Evolutionary conservation across 2,797 vertebrate genomes (phyloP).

Genomic region (Oreochromis grahami): DNA sequence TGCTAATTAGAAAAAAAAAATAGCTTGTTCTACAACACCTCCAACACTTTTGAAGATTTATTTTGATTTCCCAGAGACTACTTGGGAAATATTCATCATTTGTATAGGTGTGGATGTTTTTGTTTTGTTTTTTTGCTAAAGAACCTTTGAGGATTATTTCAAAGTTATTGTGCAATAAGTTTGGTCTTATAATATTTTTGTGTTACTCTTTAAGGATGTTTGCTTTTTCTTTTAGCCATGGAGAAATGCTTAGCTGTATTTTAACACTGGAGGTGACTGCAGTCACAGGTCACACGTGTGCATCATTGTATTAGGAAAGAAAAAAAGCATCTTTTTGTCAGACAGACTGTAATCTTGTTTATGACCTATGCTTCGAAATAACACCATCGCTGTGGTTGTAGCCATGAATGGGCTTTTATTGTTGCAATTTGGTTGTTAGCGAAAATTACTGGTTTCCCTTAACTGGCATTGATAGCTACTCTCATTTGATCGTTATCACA

Average conservation of each 20-base stretch:
- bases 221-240: not conserved
- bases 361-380: not conserved
- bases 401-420: not conserved
- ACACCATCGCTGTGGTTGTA: not conserved
- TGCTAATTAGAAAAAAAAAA: not conserved
- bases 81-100: not conserved
- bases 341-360: not conserved
- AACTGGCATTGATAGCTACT: not conserved
- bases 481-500: not conserved
- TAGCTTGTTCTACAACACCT: not conserved
- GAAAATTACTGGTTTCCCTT: not conserved
- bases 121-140: not conserved
- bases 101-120: not conserved
- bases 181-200: not conserved
- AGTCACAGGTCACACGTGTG: not conserved
- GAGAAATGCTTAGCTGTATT: not conserved
- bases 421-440: not conserved
- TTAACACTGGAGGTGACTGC: not conserved
- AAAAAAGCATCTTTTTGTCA: not conserved
- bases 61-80: not conserved
- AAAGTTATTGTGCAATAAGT: not conserved
- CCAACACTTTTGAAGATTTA: not conserved
- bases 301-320: not conserved
- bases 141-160: not conserved
- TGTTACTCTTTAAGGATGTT: not conserved